A percentile compares a stretch with the other conserved stretches of the same genome.
Evolutionary conservation across 2,113 vertebrate species (phyloP).

Genomic region (Pseudorasbora parva): DNA sequence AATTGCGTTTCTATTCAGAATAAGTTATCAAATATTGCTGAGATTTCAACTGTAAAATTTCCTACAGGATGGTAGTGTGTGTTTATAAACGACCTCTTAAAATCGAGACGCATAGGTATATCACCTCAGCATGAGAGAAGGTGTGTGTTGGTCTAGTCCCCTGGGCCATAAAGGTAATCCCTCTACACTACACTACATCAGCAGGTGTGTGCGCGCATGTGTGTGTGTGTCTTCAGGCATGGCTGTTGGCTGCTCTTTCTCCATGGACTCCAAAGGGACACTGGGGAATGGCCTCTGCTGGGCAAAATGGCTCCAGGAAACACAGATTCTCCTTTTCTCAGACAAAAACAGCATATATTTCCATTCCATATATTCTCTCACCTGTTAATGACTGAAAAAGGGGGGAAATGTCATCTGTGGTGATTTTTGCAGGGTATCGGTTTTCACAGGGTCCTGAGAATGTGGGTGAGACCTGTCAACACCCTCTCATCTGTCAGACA

Average conservation of each 20-base stretch:
- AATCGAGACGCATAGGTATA: conserved; percentile 18
- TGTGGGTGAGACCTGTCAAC: conserved; percentile 58
- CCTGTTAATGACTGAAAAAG: conserved; percentile 63
- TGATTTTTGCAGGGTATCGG: conserved; percentile 72
- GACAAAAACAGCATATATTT: conserved; percentile 62
- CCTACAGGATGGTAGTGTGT: neutral
- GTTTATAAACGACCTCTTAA: conserved; percentile 1
- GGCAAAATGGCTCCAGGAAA: conserved; percentile 70
- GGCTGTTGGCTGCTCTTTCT: conserved; percentile 76
- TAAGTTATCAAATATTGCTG: neutral
- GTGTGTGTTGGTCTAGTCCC: conserved; percentile 61
- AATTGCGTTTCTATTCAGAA: neutral
- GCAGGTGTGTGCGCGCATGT: conserved; percentile 66
- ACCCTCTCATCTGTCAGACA: conserved; percentile 61
- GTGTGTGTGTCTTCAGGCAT: conserved; percentile 74
- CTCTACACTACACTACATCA: conserved; percentile 66
- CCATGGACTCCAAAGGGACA: conserved; percentile 71
- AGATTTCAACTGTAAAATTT: neutral
- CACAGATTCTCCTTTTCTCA: conserved; percentile 57
- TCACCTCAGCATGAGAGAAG: conserved; percentile 48
- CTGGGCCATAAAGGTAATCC: conserved; percentile 61
- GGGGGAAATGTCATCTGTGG: conserved; percentile 48
- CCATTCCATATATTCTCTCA: conserved; percentile 57
- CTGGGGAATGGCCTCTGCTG: conserved; percentile 70
- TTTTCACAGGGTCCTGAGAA: conserved; percentile 62